Percentiles rank a stretch among this genome's conserved stretches.
These are phyloP conservation scores for Eutolmus rufibarbis DNA, from an alignment of 2,888 invertebrate species.

Conservation along the genomic window DNA sequence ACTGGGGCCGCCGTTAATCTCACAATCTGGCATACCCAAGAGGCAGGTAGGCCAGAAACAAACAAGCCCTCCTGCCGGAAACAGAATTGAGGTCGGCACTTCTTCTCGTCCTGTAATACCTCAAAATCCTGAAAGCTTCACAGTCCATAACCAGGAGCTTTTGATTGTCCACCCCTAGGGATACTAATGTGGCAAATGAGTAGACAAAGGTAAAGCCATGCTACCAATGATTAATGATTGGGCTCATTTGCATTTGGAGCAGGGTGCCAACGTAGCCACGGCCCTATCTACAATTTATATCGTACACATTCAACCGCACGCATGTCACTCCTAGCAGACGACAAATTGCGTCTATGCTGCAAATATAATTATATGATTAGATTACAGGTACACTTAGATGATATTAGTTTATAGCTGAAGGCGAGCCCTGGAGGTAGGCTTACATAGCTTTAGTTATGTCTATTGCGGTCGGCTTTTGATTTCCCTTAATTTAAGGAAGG, in stretches of 20 bases:
- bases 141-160: slow-evolving; percentile 31
- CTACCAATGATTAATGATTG: slow-evolving; percentile 45
- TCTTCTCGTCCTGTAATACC: slow-evolving; percentile 26
- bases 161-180: slow-evolving; percentile 35
- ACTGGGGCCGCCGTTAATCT: slow-evolving; percentile 6
- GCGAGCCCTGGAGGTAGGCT: background rate
- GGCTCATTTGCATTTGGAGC: slow-evolving; percentile 45
- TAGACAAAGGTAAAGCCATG: slow-evolving; percentile 44
- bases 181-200: slow-evolving; percentile 44
- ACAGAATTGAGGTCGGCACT: slow-evolving; percentile 25
- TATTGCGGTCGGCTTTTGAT: background rate
- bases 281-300: background rate
- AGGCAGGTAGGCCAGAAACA: slow-evolving; percentile 15
- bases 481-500: background rate
- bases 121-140: slow-evolving; percentile 35
- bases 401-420: background rate
- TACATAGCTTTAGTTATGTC: background rate
- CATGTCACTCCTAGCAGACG: slow-evolving; percentile 15
- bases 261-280: background rate
- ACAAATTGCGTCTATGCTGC: slow-evolving; percentile 18
- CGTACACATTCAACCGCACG: background rate
- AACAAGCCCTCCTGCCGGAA: background rate
- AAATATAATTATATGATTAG: slow-evolving; percentile 36
- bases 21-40: slow-evolving; percentile 8
- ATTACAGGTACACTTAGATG: slow-evolving; percentile 30